Evolutionary conservation across 2,888 invertebrate genomes (phyloP).

Genomic region (Galerucella calmariensis): DNA sequence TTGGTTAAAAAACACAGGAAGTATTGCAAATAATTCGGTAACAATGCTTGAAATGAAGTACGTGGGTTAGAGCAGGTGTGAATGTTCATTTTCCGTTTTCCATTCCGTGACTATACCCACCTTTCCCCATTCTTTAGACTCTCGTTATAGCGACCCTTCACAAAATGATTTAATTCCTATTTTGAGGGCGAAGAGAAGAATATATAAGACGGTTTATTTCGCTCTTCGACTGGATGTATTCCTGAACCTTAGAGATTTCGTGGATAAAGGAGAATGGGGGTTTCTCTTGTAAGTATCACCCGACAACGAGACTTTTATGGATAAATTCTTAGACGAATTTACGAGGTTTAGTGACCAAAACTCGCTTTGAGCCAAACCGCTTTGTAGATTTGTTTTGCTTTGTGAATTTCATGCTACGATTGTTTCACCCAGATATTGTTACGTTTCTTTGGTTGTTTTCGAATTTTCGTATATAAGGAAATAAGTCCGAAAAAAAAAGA

Average conservation of each 20-base stretch:
- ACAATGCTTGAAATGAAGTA: no score
- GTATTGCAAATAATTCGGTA: constrained; percentile 12
- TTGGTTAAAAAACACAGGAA: no score
- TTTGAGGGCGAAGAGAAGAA: constrained; percentile 28
- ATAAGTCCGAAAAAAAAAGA: no score
- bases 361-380: constrained; percentile 17
- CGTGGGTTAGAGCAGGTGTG: constrained; percentile 38
- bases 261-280: constrained; percentile 28
- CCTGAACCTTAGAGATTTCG: constrained; percentile 29
- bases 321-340: constrained; percentile 33
- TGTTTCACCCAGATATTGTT: constrained; percentile 12
- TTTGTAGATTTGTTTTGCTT: constrained; percentile 28
- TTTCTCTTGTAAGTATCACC: constrained; percentile 23
- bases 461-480: neutral
- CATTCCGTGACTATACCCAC: constrained; percentile 29
- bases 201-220: constrained; percentile 37
- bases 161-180: constrained; percentile 41
- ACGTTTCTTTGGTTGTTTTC: constrained; percentile 18
- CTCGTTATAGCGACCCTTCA: constrained; percentile 36
- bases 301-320: constrained; percentile 26
- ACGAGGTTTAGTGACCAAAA: constrained; percentile 33
- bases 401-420: constrained; percentile 22
- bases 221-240: constrained; percentile 38
- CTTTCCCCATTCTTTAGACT: constrained; percentile 20
- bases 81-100: constrained; percentile 39